A percentile compares a stretch with the other conserved stretches of the same genome.
phyloP scores from a whole-genome alignment of 2,888 invertebrate species.

The Caenorhabditis angaria region DNA sequence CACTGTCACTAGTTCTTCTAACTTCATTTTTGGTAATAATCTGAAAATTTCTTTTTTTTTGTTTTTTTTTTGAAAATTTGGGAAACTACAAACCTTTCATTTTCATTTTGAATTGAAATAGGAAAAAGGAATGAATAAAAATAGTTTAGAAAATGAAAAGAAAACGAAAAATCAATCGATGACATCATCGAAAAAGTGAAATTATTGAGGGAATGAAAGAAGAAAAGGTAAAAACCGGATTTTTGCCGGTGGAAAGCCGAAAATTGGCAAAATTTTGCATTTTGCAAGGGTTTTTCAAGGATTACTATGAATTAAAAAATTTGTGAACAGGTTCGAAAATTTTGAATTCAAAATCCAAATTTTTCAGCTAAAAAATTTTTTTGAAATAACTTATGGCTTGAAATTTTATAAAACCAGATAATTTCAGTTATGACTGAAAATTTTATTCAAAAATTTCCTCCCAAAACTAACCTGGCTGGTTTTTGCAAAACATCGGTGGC shows the following conservation, averaged over 20 bases:
- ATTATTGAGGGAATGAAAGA: too few species aligned
- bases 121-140: too few species aligned
- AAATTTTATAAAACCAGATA: background rate
- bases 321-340: too few species aligned
- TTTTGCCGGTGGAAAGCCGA: background rate
- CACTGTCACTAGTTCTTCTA: constrained; percentile 48
- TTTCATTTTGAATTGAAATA: too few species aligned
- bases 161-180: background rate
- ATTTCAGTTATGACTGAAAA: too few species aligned
- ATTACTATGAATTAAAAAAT: too few species aligned
- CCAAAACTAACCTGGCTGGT: constrained; percentile 36
- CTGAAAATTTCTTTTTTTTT: constrained; percentile 21
- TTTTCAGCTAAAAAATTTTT: background rate
- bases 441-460: too few species aligned
- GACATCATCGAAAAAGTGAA: background rate
- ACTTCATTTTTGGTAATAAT: constrained; percentile 41
- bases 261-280: background rate
- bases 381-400: background rate
- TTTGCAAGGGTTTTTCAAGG: background rate
- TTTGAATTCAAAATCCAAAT: too few species aligned
- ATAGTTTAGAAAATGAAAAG: too few species aligned
- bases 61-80: background rate
- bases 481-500: constrained; percentile 39
- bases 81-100: too few species aligned
- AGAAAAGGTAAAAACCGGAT: background rate